Percentiles rank a stretch among this genome's conserved stretches.
phyloP scores from a whole-genome alignment of 2,797 vertebrate genomes.

The Loris lydekkerianus region DNA sequence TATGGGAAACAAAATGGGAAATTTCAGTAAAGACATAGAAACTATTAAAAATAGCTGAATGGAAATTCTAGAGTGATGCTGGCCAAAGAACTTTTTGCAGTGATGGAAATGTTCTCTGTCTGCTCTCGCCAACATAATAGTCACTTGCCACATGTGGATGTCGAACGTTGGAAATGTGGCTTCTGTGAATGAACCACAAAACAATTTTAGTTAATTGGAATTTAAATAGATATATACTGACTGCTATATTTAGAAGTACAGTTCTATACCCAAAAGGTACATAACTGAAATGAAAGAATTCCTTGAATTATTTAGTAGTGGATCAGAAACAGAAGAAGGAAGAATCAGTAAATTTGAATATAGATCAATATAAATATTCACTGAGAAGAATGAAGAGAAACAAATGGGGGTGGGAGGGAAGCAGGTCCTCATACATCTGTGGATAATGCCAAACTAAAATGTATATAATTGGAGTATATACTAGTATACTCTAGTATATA shows the following conservation, averaged over 20 bases:
- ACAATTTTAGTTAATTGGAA: conserved; percentile 1
- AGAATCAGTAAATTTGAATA: conserved; percentile 12
- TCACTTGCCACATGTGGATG: neutral
- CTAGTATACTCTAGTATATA: too few relatives aligned
- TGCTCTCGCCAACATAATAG: too few relatives aligned
- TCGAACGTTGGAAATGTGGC: neutral
- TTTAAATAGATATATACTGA: neutral
- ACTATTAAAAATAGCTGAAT: neutral
- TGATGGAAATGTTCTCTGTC: neutral
- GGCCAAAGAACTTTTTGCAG: neutral
- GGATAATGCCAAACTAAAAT: neutral
- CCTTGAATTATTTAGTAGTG: neutral
- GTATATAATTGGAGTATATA: too few relatives aligned
- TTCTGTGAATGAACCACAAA: neutral
- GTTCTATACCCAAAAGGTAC: neutral
- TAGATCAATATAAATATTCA: neutral
- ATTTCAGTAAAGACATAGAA: neutral
- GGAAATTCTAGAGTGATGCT: neutral
- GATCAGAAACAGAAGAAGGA: neutral
- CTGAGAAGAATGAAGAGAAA: neutral
- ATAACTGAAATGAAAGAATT: neutral
- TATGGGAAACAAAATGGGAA: neutral
- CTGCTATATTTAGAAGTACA: neutral
- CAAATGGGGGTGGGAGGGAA: neutral
- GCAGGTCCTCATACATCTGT: neutral